A percentile compares a stretch with the other conserved stretches of the same genome.
Conservation (phyloP, 2,113 vertebrate species). For the Geothlypis trichas region DNA sequence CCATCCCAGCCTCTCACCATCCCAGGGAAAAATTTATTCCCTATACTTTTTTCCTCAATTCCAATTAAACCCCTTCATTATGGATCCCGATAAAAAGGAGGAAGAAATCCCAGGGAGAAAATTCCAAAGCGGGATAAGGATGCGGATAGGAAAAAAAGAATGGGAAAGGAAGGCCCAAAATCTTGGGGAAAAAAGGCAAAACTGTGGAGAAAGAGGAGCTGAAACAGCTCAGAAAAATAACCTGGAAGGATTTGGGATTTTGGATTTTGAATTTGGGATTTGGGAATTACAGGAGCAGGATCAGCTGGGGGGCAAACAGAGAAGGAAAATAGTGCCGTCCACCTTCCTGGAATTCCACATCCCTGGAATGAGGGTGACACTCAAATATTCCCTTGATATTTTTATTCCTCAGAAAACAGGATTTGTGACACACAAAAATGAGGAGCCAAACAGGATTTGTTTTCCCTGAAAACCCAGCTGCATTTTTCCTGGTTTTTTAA, state of each 20-base stretch:
- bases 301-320: not conserved
- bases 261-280: not conserved
- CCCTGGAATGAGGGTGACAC: not conserved
- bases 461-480: not conserved
- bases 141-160: not conserved
- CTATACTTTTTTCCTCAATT: not conserved
- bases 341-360: not conserved
- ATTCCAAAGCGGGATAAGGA: rapidly evolving
- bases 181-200: not conserved
- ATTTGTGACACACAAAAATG: not conserved
- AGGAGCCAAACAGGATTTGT: rapidly evolving
- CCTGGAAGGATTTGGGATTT: not conserved
- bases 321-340: no score
- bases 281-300: not conserved
- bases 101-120: not conserved
- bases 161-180: not conserved
- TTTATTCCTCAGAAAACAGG: not conserved
- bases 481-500: not conserved
- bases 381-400: not conserved
- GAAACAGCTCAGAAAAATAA: not conserved
- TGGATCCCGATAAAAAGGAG: rapidly evolving
- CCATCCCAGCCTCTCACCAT: not conserved
- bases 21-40: not conserved
- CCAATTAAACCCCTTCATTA: not conserved
- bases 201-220: not conserved